phyloP scores from a whole-genome alignment of 2,113 vertebrate species.

The Chelonoidis abingdonii region DNA sequence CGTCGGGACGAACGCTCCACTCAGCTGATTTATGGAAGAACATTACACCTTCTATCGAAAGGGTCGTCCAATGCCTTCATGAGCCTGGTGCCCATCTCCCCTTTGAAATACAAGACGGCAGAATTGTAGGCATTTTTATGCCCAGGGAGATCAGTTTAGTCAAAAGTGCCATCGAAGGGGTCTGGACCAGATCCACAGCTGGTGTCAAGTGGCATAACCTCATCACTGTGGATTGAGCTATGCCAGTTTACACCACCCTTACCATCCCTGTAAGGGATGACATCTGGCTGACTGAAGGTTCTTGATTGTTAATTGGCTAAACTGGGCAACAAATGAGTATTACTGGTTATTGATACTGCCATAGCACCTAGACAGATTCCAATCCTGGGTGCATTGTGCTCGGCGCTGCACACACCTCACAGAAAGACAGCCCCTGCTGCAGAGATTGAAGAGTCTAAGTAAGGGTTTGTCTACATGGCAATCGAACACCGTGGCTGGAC shows the following conservation, averaged over 20 bases:
- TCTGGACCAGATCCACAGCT: neutral
- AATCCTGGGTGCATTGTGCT: neutral
- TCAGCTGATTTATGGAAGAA: neutral
- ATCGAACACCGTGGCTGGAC: neutral
- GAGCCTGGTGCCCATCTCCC: neutral
- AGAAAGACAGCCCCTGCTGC: neutral
- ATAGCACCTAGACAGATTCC: conserved; percentile 23
- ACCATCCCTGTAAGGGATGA: conserved; percentile 31
- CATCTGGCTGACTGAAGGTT: conserved; percentile 44
- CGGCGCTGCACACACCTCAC: conserved; percentile 3
- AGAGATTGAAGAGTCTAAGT: conserved; percentile 30
- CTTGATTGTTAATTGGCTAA: conserved; percentile 2
- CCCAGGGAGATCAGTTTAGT: conserved; percentile 20
- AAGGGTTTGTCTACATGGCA: neutral
- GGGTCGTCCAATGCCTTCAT: neutral
- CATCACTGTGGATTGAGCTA: conserved; percentile 46
- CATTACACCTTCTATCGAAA: neutral
- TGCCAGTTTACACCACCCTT: neutral
- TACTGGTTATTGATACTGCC: conserved; percentile 34
- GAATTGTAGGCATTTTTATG: neutral
- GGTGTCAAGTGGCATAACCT: neutral
- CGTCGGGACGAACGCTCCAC: neutral
- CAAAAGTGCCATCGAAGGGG: conserved; percentile 35
- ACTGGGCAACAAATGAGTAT: neutral
- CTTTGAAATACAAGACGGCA: neutral